These are phyloP conservation scores for Cotesia vestalis DNA, from an alignment of 1,140 invertebrate genomes.

Conservation along the genomic window DNA sequence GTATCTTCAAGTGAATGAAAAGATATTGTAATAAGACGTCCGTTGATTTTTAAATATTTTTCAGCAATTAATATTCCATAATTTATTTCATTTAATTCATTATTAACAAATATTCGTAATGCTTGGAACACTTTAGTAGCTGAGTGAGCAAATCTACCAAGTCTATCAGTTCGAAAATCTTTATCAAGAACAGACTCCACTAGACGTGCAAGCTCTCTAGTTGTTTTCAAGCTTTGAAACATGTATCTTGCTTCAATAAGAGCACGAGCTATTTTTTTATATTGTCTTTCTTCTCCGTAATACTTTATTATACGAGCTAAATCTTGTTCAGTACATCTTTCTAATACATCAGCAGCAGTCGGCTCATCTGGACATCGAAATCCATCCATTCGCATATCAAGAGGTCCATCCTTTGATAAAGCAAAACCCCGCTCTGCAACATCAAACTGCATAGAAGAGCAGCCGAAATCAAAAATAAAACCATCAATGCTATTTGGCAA, in stretches of 20 bases:
- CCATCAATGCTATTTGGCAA: slow-evolving; percentile 79
- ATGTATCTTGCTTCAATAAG: slow-evolving; percentile 88
- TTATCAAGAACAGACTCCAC: slow-evolving; percentile 74
- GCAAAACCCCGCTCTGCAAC: slow-evolving; percentile 84
- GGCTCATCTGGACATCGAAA: slow-evolving; percentile 73
- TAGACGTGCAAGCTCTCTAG: slow-evolving; percentile 82
- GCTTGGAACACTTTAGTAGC: slow-evolving; percentile 96
- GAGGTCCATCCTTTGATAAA: slow-evolving; percentile 81
- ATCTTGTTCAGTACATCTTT: slow-evolving; percentile 79
- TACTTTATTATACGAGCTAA: slow-evolving; percentile 84
- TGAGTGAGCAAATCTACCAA: slow-evolving; percentile 78
- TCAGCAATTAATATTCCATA: slow-evolving; percentile 84
- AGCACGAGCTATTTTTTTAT: slow-evolving; percentile 86
- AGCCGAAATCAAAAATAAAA: slow-evolving; percentile 93
- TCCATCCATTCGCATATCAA: slow-evolving; percentile 97
- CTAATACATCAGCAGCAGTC: slow-evolving; percentile 87
- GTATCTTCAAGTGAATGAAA: slow-evolving; percentile 96
- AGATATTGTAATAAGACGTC: slow-evolving; percentile 81
- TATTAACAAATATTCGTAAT: slow-evolving; percentile 94
- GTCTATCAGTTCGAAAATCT: slow-evolving; percentile 73
- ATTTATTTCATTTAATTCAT: slow-evolving; percentile 96
- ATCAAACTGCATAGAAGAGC: slow-evolving; percentile 95
- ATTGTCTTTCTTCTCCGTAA: slow-evolving; percentile 91
- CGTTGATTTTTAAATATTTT: slow-evolving; percentile 79
- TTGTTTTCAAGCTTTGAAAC: slow-evolving; percentile 83